A percentile compares a stretch with the other conserved stretches of the same genome.
Conservation (phyloP, 2,888 invertebrate genomes). For the Platerodrilus igneus region DNA sequence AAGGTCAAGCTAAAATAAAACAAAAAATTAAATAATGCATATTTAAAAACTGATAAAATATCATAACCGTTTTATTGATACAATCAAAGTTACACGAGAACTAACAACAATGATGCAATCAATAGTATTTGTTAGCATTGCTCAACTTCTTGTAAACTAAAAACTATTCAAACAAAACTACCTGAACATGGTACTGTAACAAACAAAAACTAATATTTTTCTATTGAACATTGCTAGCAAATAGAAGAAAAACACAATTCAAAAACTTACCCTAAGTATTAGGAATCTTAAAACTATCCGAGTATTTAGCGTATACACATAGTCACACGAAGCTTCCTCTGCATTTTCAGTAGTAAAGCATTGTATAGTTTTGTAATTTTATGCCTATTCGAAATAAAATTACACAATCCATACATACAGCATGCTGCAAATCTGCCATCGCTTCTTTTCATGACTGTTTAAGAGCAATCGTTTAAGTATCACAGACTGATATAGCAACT, state of each 20-base stretch:
- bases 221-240: slow-evolving; percentile 16
- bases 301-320: slow-evolving; percentile 47
- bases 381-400: slow-evolving; percentile 4
- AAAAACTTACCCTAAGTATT: slow-evolving; percentile 18
- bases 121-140: slow-evolving; percentile 26
- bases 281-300: slow-evolving; percentile 35
- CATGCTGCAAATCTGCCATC: slow-evolving; percentile 21
- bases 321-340: slow-evolving; percentile 45
- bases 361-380: slow-evolving; percentile 23
- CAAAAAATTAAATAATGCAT: too few relatives aligned
- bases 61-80: too few relatives aligned
- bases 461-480: slow-evolving; percentile 46
- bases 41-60: too few relatives aligned
- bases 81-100: slow-evolving; percentile 47
- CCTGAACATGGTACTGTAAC: too few relatives aligned
- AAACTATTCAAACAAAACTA: too few relatives aligned
- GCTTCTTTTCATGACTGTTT: slow-evolving; percentile 39
- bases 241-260: slow-evolving; percentile 14
- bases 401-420: slow-evolving; percentile 14
- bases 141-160: too few relatives aligned
- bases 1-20: too few relatives aligned
- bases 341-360: slow-evolving; percentile 22
- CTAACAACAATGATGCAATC: slow-evolving; percentile 45
- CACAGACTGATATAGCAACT: slow-evolving; percentile 51
- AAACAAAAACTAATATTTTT: too few relatives aligned